Percentiles rank a stretch among this genome's conserved stretches.
phyloP scores from a whole-genome alignment of 1,140 invertebrate species.

The Drosophila littoralis region DNA sequence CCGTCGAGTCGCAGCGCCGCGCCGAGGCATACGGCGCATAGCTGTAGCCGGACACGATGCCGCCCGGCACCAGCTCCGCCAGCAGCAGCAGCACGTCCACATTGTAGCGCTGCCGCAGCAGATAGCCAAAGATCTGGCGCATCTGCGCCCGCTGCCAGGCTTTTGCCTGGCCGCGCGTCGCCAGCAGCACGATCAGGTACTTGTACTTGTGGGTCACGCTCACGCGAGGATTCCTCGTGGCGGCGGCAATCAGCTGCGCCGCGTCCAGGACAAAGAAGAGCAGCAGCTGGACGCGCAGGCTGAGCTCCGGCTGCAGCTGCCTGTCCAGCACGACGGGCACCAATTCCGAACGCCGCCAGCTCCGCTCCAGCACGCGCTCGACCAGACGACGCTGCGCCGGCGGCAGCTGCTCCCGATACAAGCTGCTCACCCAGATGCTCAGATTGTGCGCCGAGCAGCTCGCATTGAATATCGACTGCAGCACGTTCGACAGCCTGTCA shows the following conservation, averaged over 20 bases:
- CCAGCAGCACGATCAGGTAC: conserved; percentile 38
- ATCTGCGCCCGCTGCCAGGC: conserved; percentile 6
- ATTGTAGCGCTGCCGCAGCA: conserved; percentile 50
- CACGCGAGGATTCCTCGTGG: not conserved
- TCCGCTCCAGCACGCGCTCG: conserved; percentile 14
- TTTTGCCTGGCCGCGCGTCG: not conserved
- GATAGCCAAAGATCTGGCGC: conserved; percentile 47
- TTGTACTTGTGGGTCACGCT: conserved; percentile 10
- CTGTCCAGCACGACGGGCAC: conserved; percentile 46
- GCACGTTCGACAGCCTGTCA: not conserved
- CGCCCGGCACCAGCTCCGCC: not conserved
- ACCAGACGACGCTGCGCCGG: conserved; percentile 7
- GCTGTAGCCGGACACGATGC: conserved; percentile 12
- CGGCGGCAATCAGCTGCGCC: conserved; percentile 23
- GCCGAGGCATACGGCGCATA: conserved; percentile 37
- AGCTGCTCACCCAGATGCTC: conserved; percentile 42
- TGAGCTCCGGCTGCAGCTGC: not conserved
- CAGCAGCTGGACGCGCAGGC: conserved; percentile 2
- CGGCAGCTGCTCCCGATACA: conserved; percentile 32
- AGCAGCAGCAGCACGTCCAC: conserved; percentile 52
- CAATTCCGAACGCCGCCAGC: not conserved
- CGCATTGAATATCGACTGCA: conserved; percentile 35
- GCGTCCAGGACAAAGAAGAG: conserved; percentile 46
- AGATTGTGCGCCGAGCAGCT: conserved; percentile 33
- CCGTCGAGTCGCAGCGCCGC: conserved; percentile 7